A percentile compares a stretch with the other conserved stretches of the same genome.
Conservation (phyloP, 1,140 invertebrate genomes). For the Drosophila subpulchrella region DNA sequence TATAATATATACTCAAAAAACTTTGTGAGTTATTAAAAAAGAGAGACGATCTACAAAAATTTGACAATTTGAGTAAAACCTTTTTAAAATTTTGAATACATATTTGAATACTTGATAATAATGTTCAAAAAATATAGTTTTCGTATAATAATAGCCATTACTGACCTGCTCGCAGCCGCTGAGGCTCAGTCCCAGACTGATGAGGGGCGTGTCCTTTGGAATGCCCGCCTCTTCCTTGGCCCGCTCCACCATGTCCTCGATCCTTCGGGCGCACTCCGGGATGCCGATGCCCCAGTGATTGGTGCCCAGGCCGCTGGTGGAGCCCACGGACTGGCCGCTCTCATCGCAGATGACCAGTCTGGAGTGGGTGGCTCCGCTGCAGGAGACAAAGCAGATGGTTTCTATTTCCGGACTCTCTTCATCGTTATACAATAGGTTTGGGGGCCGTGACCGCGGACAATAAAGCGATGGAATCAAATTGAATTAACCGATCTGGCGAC, state of each 20-base stretch:
- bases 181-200: constrained; percentile 87
- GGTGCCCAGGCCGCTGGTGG: constrained; percentile 89
- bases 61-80: too few relatives aligned
- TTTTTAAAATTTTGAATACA: too few relatives aligned
- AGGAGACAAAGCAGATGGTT: constrained; percentile 45
- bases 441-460: constrained; percentile 53
- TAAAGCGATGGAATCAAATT: constrained; percentile 50
- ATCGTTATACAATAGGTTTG: constrained; percentile 50
- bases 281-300: constrained; percentile 95
- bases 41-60: too few relatives aligned
- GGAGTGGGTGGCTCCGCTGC: constrained; percentile 93
- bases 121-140: too few relatives aligned
- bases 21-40: too few relatives aligned
- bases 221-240: constrained; percentile 89
- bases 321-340: constrained; percentile 88
- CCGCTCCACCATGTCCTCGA: constrained; percentile 90
- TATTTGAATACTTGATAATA: too few relatives aligned
- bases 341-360: constrained; percentile 90
- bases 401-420: constrained; percentile 28
- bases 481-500: constrained; percentile 46
- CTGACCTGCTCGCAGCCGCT: constrained; percentile 80
- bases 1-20: too few relatives aligned
- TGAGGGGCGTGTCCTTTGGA: constrained; percentile 86
- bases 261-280: constrained; percentile 90
- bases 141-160: too few relatives aligned